Conservation (phyloP, 2,888 invertebrate genomes). For the Agriopis marginaria region DNA sequence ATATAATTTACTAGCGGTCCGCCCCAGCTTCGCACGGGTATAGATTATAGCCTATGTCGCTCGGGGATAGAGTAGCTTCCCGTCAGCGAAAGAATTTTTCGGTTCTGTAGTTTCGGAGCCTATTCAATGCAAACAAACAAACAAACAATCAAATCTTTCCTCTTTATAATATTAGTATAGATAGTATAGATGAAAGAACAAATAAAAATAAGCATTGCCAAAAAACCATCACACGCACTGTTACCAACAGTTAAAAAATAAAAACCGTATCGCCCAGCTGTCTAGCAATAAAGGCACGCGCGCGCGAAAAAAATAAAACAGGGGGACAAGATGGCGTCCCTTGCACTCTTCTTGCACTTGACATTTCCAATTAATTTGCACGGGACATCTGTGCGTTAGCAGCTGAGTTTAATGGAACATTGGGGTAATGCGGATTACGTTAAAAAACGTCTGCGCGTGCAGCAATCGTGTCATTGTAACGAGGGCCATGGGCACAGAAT, state of each 20-base stretch:
- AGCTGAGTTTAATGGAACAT: conserved; percentile 76
- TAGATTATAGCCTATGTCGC: too few relatives aligned
- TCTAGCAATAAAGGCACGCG: conserved; percentile 81
- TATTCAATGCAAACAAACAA: too few relatives aligned
- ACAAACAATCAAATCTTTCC: too few relatives aligned
- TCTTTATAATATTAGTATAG: too few relatives aligned
- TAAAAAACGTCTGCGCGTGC: conserved; percentile 20
- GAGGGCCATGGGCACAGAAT: too few relatives aligned
- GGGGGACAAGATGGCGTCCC: conserved; percentile 78
- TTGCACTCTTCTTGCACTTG: conserved; percentile 85
- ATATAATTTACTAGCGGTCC: too few relatives aligned
- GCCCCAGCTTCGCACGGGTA: too few relatives aligned
- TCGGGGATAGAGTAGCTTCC: too few relatives aligned
- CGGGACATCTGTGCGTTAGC: conserved; percentile 84
- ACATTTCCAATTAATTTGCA: conserved; percentile 86
- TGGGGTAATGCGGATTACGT: conserved; percentile 76
- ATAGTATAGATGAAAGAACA: neutral
- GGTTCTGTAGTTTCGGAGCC: too few relatives aligned
- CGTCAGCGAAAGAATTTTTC: too few relatives aligned
- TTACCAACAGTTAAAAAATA: conserved; percentile 38
- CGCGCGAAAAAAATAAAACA: conserved; percentile 74
- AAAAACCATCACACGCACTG: conserved; percentile 12
- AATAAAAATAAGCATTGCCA: neutral
- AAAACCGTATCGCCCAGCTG: conserved; percentile 74
- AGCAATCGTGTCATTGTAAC: neutral